A percentile compares a stretch with the other conserved stretches of the same genome.
These are phyloP conservation scores for Mylabris phalerata DNA, from an alignment of 1,140 invertebrate species.

Conservation along the genomic window DNA sequence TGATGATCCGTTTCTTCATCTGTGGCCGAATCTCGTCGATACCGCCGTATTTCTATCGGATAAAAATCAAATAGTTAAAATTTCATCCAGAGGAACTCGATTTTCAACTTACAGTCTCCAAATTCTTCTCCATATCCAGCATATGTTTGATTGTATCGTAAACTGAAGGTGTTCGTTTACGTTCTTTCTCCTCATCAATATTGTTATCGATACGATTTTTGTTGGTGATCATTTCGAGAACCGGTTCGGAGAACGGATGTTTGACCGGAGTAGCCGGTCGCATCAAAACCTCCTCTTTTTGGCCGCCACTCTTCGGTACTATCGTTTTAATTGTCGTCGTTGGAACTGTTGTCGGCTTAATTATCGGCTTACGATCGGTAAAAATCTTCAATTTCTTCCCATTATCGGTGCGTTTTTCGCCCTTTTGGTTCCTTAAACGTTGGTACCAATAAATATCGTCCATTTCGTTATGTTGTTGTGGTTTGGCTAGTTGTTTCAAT, in stretches of 20 bases:
- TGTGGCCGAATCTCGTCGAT: slow-evolving; percentile 33
- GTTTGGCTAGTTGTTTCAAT: slow-evolving; percentile 50
- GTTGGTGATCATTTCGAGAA: slow-evolving; percentile 38
- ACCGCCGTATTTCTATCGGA: not conserved
- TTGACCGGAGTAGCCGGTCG: slow-evolving; percentile 48
- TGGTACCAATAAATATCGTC: slow-evolving; percentile 30
- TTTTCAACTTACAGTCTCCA: slow-evolving; percentile 42
- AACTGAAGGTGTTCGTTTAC: slow-evolving; percentile 43
- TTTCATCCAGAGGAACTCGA: not conserved
- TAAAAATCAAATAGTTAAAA: not conserved
- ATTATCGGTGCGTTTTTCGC: slow-evolving; percentile 1
- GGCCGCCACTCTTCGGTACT: slow-evolving; percentile 40
- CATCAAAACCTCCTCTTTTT: slow-evolving; percentile 55
- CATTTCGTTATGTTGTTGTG: slow-evolving; percentile 23
- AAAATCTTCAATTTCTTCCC: not conserved
- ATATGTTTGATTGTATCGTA: slow-evolving; percentile 52
- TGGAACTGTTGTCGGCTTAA: slow-evolving; percentile 18
- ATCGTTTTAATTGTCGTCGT: slow-evolving; percentile 5
- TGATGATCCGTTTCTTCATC: slow-evolving; percentile 52
- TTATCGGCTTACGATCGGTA: slow-evolving; percentile 24
- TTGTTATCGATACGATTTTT: slow-evolving; percentile 19
- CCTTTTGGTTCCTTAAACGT: slow-evolving; percentile 39
- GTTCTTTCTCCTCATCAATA: slow-evolving; percentile 27
- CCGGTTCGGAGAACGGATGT: slow-evolving; percentile 44
- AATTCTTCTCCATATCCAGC: slow-evolving; percentile 47